Base-by-base conservation (phyloP, 2,797 vertebrate species). In the Argentina silus region DNA sequence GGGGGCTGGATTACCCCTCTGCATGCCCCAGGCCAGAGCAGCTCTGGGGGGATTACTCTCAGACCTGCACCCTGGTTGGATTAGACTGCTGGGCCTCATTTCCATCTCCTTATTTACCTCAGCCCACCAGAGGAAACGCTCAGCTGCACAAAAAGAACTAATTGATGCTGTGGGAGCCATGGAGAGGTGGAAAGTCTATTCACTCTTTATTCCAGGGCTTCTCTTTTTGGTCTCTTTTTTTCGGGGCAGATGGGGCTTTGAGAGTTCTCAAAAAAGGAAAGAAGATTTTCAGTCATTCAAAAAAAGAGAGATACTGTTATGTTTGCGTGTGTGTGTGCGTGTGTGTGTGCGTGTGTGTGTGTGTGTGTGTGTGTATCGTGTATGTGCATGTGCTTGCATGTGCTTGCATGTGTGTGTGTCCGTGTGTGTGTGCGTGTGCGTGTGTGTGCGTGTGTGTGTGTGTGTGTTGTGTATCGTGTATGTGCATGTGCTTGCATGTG, bases 1-100 rank as follows among this genome's bases (percentile, higher is more conserved):
- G 51, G 89, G 86, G 93, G 87, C 90, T 90, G 92, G 92, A 94
- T 94, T 93, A 93, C 88, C 90, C 89, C 84, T 90, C 90, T 91
- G 89, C 90, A 90, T 91, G 93, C 92, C 92, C 90, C 92, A 89
- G 93, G 93, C 90, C 92, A 91, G 72, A 85, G 88, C 84, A 86
- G 90, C 88, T 91, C 90, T 92, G 85, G 90, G 73, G 90, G 91
- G 92, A 92, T 94, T 94, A 93, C 83, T 86, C 82, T 83, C 84
- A 91, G 90, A 91, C 88, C 90, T 91, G 90, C 89, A 92, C 91
- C 91, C 88, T 86, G 81, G 89, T 91, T 92, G 92, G 92, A 93
- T 94, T 93, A 93, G 84, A 90, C 85, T 74, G 1, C 81, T 88
- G 90, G 86, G 88, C 87, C 87, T 91, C 79, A 88, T 92, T 91